phyloP scores from a whole-genome alignment of 35 echinoderm and acorn worm genomes.

The Nesometra sesokonis region DNA sequence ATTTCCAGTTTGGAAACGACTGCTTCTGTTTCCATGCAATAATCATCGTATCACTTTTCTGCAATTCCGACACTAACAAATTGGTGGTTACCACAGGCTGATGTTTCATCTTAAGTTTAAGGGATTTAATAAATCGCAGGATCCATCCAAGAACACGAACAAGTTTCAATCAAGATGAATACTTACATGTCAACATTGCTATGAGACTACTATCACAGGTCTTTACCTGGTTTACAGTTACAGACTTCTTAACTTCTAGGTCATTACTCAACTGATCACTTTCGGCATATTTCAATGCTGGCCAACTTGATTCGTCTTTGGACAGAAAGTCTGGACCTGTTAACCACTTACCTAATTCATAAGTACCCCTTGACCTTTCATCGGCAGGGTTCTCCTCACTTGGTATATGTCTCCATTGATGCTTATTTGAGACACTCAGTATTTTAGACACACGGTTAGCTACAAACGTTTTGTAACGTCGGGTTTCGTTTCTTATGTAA shows the following conservation, averaged over 20 bases:
- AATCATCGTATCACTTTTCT: neutral
- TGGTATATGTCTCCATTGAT: conserved; percentile 36
- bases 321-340: conserved; percentile 4
- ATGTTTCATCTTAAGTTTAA: neutral
- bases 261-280: neutral
- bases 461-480: conserved; percentile 37
- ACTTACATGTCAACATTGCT: neutral
- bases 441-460: conserved; percentile 26
- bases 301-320: neutral
- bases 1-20: neutral
- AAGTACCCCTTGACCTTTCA: conserved; percentile 13
- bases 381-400: conserved; percentile 27
- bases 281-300: neutral
- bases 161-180: neutral
- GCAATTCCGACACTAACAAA: neutral
- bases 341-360: conserved; percentile 11
- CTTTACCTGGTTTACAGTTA: neutral
- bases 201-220: neutral
- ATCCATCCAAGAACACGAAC: neutral
- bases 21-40: neutral
- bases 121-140: neutral
- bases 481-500: conserved; percentile 20
- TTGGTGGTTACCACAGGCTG: neutral
- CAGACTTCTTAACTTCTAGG: neutral
- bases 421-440: neutral